Evolutionary conservation across 2,113 vertebrate species (phyloP), one percentile per base, ranked within the genome.

Genomic region (Peromyscus californicus): DNA sequence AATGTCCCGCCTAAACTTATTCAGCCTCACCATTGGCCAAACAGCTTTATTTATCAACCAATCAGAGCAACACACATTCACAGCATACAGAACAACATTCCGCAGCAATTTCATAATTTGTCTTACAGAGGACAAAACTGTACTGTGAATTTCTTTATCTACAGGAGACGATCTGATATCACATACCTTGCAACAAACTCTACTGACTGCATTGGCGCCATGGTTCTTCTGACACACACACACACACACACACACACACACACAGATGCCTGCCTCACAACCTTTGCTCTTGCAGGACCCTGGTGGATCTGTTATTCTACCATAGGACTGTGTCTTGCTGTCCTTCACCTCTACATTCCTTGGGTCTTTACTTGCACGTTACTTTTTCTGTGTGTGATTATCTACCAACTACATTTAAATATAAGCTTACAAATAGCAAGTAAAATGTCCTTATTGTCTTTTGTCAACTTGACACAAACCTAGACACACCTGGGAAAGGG

Each of bases 291-390:
- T 65, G 13, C 15, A 45, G 1, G 39, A 22, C 26, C 63, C 24
- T 75, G 6, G 17, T 7, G 15, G 15, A 31, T 39, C 51, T 16
- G 31, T 22, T 13, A 7, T 78, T 59, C 39, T 31, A 15, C 5
- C 0, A 13, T 7, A 36, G n/a, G 33, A 16, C 61, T 26, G 59
- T 39, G 22, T 5, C 22, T 45, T 87, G 0, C 10, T 42, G 13
- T 61, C 0, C 0, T 24, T 86, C 8, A 39, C 2, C 15, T 45
- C 2, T 8, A 70, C 1, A 48, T 4, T 21, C 21, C n/a, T 57
- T 31, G 39, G 1, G 4, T 83, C n/a, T 94, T 57, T 59, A 45
- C 2, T 93, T 9, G 74, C 17, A 33, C n/a, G 31, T n/a, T 1
- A 39, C 0, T 26, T 89, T 48, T 19, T 61, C 15, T 29, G 5